Evolutionary conservation across 2,113 vertebrate genomes (phyloP), one percentile per base, ranked within the genome.

Genomic region (Burhinus bistriatus): DNA sequence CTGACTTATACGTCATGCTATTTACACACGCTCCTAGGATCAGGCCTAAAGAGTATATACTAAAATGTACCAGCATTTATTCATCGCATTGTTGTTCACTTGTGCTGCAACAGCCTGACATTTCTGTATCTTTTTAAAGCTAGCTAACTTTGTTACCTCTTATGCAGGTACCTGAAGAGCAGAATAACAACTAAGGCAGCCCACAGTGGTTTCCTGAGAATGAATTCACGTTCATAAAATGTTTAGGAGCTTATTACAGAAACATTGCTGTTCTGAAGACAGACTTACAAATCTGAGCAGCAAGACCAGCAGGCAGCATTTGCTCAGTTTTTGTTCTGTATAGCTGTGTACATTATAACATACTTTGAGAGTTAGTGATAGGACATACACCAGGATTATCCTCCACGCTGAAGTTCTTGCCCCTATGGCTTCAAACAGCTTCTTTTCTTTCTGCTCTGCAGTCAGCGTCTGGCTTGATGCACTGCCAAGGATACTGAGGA

Each of bases 401-500:
- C 57, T 34, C 62, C 11, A 8, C 6, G 17, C 29, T 90, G 22
- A 93, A 81, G 68, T 73, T 96, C 78, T 82, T 49, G 57, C 81
- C 45, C 79, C 62, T 66, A 89, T 86, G 61, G 59, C 66, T 92
- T 91, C 90, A 54, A 80, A 83, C 34, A 70, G 58, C 54, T 73
- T 81, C 23, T 91, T 71, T 79, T 62, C 62, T 51, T 88, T 65
- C 58, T 83, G 54, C 68, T 77, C 70, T 58, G 82, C 70, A 85
- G 70, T n/a, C 92, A 69, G 68, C 3, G 2, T 57, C 68, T 6
- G 10, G 54, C 55, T 75, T 90, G 87, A 89, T 19, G 38, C n/a
- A 34, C 42, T 94, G 92, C 85, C 92, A 93, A 85, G 38, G 59
- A 80, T 64, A 52, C 36, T 34, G 26, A 69, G 62, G 79, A 95